Conservation (phyloP, 2,888 invertebrate genomes). For the Diplazon laetatorius region DNA sequence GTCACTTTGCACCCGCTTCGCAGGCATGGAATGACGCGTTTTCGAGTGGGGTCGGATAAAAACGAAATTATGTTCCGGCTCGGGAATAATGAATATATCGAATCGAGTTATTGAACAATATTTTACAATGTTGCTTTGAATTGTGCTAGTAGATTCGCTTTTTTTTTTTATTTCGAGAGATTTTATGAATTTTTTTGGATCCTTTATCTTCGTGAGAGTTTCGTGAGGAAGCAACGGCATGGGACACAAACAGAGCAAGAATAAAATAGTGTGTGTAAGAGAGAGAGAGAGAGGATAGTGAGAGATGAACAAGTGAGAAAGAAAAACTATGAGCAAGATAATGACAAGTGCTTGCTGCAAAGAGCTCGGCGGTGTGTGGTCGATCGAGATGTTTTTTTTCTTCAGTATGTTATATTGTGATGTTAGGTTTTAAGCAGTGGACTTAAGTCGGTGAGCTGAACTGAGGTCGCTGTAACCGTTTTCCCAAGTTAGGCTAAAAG, state of each 20-base stretch:
- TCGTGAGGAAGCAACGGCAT: constrained; percentile 33
- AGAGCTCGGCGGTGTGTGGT: constrained; percentile 32
- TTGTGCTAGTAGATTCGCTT: constrained; percentile 53
- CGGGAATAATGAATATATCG: constrained; percentile 26
- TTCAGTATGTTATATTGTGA: constrained; percentile 82
- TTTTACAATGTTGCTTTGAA: constrained; percentile 41
- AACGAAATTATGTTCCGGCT: constrained; percentile 49
- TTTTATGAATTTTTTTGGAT: constrained; percentile 48
- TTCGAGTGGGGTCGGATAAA: constrained; percentile 36
- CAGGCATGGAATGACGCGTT: constrained; percentile 30
- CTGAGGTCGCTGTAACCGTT: constrained; percentile 81
- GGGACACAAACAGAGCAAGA: constrained; percentile 43
- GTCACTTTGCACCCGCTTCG: no score
- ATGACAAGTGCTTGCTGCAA: constrained; percentile 29
- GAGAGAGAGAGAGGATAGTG: constrained; percentile 34
- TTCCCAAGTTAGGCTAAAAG: constrained; percentile 63
- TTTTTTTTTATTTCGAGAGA: constrained; percentile 39
- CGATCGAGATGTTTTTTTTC: constrained; percentile 67
- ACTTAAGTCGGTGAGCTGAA: constrained; percentile 77
- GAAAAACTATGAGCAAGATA: constrained; percentile 2
- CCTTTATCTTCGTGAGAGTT: constrained; percentile 67
- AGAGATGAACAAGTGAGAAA: constrained; percentile 1
- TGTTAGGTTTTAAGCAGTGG: constrained; percentile 81
- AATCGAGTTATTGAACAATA: constrained; percentile 37
- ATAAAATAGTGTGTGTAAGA: constrained; percentile 34